Conservation (phyloP, 2,888 invertebrate species). For the Chrysina gloriosa region DNA sequence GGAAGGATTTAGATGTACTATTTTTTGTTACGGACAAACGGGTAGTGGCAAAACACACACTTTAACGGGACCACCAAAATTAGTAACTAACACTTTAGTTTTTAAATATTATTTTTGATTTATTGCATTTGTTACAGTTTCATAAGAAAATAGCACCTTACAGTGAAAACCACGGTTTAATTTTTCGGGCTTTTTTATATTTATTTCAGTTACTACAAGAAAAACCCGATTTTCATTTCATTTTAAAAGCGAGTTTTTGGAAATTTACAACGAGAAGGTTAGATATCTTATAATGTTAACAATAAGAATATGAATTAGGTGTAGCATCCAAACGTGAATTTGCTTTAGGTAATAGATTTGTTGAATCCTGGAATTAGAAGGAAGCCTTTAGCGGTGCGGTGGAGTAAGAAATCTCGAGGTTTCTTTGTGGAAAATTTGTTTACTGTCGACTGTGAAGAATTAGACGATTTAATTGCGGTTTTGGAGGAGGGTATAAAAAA, state of each 20-base stretch:
- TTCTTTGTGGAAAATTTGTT: slow-evolving; percentile 98
- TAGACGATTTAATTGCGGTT: slow-evolving; percentile 92
- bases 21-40: slow-evolving; percentile 96
- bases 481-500: slow-evolving; percentile 95
- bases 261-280: slow-evolving; percentile 98
- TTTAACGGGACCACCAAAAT: slow-evolving; percentile 88
- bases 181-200: slow-evolving; percentile 91
- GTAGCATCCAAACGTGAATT: neutral
- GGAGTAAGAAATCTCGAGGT: slow-evolving; percentile 92
- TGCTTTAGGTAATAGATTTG: slow-evolving; percentile 86
- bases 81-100: slow-evolving; percentile 69
- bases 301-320: too few relatives aligned
- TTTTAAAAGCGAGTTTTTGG: slow-evolving; percentile 93
- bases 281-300: slow-evolving; percentile 43
- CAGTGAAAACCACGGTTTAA: slow-evolving; percentile 84
- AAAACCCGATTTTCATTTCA: slow-evolving; percentile 81
- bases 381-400: slow-evolving; percentile 88
- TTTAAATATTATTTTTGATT: neutral
- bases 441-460: slow-evolving; percentile 91
- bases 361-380: slow-evolving; percentile 87
- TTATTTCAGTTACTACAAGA: slow-evolving; percentile 86
- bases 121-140: slow-evolving; percentile 57
- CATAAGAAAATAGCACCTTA: slow-evolving; percentile 62
- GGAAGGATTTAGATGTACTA: slow-evolving; percentile 93
- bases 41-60: slow-evolving; percentile 98